phyloP scores from a whole-genome alignment of 2,113 vertebrate species.

The Dicrurus megarhynchus region DNA sequence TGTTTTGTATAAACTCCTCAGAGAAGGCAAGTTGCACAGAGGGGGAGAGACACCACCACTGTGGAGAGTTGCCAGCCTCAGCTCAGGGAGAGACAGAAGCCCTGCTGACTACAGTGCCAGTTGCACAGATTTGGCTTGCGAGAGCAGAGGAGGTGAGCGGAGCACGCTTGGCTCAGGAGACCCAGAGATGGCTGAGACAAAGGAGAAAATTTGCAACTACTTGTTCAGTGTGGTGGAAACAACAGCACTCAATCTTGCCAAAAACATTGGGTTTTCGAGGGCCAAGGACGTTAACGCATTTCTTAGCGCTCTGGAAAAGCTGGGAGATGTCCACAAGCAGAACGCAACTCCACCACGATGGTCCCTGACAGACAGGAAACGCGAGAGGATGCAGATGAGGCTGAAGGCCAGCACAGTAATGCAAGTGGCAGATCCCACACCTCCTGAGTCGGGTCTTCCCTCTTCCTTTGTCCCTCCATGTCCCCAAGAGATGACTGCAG shows the following conservation, averaged over 20 bases:
- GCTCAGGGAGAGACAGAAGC: background rate
- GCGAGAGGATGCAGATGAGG: constrained; percentile 82
- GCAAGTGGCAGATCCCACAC: background rate
- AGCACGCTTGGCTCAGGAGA: background rate
- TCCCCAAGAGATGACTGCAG: background rate
- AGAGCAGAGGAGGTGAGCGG: background rate
- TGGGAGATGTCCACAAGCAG: constrained; percentile 82
- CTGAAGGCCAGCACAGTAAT: constrained; percentile 52
- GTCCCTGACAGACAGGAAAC: constrained; percentile 82
- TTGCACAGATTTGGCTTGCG: background rate
- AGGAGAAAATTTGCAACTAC: constrained; percentile 81
- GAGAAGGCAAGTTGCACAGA: constrained; percentile 59
- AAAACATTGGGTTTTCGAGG: constrained; percentile 80
- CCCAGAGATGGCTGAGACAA: constrained; percentile 76
- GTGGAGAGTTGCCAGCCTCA: constrained; percentile 69
- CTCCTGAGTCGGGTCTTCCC: background rate
- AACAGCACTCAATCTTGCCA: constrained; percentile 82
- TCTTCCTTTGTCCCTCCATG: background rate
- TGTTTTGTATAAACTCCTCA: constrained; percentile 77
- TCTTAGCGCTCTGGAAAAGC: constrained; percentile 82
- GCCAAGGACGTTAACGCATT: constrained; percentile 82
- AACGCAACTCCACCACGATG: constrained; percentile 71
- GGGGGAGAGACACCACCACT: constrained; percentile 67
- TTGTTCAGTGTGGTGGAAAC: constrained; percentile 71
- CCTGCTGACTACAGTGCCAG: background rate